These are phyloP conservation scores for Ranitomeya variabilis DNA, from an alignment of 2,113 vertebrate genomes.

Conservation along the genomic window DNA sequence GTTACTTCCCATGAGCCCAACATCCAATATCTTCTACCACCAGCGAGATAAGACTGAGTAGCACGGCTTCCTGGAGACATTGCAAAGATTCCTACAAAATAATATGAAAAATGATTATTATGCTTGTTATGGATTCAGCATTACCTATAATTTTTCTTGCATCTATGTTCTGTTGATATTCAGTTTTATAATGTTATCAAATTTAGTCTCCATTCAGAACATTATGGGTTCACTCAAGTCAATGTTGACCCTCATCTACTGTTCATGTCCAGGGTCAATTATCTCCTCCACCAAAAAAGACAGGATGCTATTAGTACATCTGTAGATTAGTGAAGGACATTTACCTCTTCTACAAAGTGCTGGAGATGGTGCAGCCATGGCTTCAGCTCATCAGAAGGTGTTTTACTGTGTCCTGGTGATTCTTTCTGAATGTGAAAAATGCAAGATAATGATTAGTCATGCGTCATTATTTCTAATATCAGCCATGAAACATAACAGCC, in stretches of 20 bases:
- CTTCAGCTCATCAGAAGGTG: background rate
- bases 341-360: slow-evolving; percentile 12
- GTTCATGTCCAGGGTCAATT: background rate
- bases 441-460: background rate
- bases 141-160: background rate
- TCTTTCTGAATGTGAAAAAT: background rate
- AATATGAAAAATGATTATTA: background rate
- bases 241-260: background rate
- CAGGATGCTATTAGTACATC: background rate
- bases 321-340: too few species aligned
- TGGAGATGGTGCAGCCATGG: background rate
- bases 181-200: background rate
- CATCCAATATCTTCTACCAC: slow-evolving; percentile 25
- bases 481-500: too few species aligned
- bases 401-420: background rate
- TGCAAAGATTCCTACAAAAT: background rate
- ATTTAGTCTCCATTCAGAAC: background rate
- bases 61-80: slow-evolving; percentile 41
- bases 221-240: too few species aligned
- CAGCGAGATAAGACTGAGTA: slow-evolving; percentile 7
- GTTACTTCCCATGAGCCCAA: slow-evolving; percentile 11
- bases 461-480: background rate
- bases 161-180: background rate
- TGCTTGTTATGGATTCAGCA: background rate
- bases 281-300: background rate